phyloP scores from a whole-genome alignment of 2,113 vertebrate genomes.

The Cyphotilapia sp. region DNA sequence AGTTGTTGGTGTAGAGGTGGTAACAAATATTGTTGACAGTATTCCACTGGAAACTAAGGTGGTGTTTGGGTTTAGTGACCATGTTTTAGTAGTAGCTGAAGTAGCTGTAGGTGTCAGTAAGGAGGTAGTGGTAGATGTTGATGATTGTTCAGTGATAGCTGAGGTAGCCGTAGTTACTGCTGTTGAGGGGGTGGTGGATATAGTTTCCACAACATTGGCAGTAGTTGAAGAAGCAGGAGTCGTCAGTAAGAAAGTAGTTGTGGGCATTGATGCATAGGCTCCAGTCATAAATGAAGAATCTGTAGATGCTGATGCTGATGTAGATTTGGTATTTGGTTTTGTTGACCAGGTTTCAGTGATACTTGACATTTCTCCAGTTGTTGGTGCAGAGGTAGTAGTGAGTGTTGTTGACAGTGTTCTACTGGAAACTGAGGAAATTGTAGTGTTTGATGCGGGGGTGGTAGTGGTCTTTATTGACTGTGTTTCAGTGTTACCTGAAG shows the following conservation, averaged over 20 bases:
- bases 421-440: rapidly evolving
- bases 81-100: too few relatives aligned
- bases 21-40: not conserved
- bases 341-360: not conserved
- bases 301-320: not conserved
- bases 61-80: too few relatives aligned
- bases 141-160: too few relatives aligned
- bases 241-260: rapidly evolving
- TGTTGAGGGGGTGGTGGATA: rapidly evolving
- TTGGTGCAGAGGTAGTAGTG: not conserved
- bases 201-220: rapidly evolving
- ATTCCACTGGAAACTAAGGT: not conserved
- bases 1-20: not conserved
- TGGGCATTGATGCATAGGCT: not conserved
- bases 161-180: too few relatives aligned
- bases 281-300: not conserved
- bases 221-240: not conserved
- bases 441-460: not conserved
- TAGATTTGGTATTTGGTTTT: rapidly evolving
- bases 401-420: rapidly evolving
- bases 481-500: not conserved
- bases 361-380: not conserved
- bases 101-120: too few relatives aligned
- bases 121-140: too few relatives aligned
- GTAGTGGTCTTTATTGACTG: not conserved